Base-by-base conservation (phyloP, 2,113 vertebrate genomes). In the Cyprinus carpio region DNA sequence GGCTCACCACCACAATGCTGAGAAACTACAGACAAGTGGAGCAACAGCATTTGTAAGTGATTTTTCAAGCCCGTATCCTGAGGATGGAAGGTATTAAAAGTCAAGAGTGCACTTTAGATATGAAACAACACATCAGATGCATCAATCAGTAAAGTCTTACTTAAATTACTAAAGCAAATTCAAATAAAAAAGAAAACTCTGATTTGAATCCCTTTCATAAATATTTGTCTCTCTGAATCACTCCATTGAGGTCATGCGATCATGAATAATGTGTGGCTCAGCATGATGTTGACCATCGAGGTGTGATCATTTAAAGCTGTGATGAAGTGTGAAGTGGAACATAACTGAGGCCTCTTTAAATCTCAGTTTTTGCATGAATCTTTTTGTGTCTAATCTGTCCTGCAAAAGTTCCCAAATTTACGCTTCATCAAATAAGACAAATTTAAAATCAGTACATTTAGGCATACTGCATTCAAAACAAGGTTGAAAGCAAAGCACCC, bases 161-260 rank as follows among this genome's bases (percentile, higher is more conserved):
- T 71, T 71, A n/a, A 82, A 72, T 72, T 34, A 72, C 31, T 37
- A 58, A 82, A 37, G 51, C 18, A 20, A 69, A 29, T 31, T 7
- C 3, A 81, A 65, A 49, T 81, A 81, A 46, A 31, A 51, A 8
- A 12, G 4, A 6, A 34, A 6, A 34, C n/a, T 56, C 46, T 37
- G 31, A 72, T 23, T n/a, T 37, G 15, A 46, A 13, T 82, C 64
- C 65, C 81, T 83, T 56, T 82, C 13, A 56, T 54, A 58, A 71
- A 71, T 18, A 27, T 31, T 78, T 23, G 16, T 62, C 37, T 64
- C 13, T 46, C 79, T 49, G n/a, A 49, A 31, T 67, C 34, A 76
- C 46, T 60, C 56, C 23, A 74, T 15, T 64, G 20, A 1, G 3
- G 27, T 25, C 34, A 29, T 75, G 72, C n/a, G 13, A 15, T 79